Percentiles rank a stretch among this genome's conserved stretches.
phyloP scores from a whole-genome alignment of 1,140 invertebrate species.

The Popillia japonica region DNA sequence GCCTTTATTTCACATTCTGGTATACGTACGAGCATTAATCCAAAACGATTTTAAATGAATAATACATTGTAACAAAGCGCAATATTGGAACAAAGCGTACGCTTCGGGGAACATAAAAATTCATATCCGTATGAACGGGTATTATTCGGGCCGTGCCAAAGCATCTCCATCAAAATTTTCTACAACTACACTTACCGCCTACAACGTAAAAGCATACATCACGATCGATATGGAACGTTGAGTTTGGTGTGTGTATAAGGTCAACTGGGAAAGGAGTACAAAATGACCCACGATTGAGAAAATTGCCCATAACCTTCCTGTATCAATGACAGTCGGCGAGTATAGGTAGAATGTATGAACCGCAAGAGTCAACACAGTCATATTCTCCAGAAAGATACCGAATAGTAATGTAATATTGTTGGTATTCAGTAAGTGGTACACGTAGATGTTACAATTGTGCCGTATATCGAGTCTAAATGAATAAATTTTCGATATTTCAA shows the following conservation, averaged over 20 bases:
- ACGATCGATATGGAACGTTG: neutral
- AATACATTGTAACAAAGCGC: too few relatives aligned
- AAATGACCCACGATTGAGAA: constrained; percentile 14
- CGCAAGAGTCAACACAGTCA: neutral
- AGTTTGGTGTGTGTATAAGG: neutral
- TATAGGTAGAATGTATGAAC: constrained; percentile 7
- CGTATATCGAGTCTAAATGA: too few relatives aligned
- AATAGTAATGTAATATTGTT: neutral
- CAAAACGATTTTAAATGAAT: too few relatives aligned
- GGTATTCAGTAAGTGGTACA: neutral
- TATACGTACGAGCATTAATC: too few relatives aligned
- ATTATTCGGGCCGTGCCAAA: too few relatives aligned
- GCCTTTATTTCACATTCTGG: too few relatives aligned
- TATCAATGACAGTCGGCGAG: constrained; percentile 16
- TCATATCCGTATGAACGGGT: too few relatives aligned
- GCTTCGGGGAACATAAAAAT: too few relatives aligned
- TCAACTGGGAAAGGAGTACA: neutral
- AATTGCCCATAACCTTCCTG: constrained; percentile 15
- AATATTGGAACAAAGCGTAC: too few relatives aligned
- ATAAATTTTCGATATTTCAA: too few relatives aligned
- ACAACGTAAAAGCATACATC: neutral
- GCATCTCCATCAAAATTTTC: constrained; percentile 21
- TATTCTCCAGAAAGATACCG: neutral
- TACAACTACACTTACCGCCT: neutral
- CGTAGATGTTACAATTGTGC: neutral